Conservation (phyloP, 2,113 vertebrate species). For the Bubo scandiacus region DNA sequence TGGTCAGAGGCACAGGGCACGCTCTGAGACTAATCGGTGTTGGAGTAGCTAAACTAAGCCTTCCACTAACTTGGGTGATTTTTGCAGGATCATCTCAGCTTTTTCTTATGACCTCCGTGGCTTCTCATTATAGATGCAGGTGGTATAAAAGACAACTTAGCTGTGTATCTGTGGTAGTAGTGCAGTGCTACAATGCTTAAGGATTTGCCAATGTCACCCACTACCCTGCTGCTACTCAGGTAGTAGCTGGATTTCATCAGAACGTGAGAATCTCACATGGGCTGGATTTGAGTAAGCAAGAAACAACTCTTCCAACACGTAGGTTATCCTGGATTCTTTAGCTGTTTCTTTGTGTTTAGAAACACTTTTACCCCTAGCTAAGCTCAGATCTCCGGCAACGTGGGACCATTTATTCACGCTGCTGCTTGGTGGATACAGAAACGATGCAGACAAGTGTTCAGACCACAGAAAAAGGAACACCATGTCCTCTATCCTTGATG, state of each 20-base stretch:
- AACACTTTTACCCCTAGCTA: not conserved
- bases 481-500: fast-evolving
- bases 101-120: not conserved
- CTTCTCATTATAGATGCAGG: not conserved
- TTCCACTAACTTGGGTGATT: not conserved
- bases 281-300: not conserved
- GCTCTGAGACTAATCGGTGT: not conserved
- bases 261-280: not conserved
- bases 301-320: not conserved
- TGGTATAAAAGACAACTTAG: not conserved
- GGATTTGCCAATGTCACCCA: not conserved
- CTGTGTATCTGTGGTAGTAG: not conserved
- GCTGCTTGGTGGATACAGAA: not conserved
- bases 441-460: not conserved
- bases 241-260: not conserved
- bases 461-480: not conserved
- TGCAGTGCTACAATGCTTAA: not conserved
- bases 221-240: not conserved
- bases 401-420: not conserved
- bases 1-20: not conserved
- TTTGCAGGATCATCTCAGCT: not conserved
- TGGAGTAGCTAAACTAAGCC: not conserved
- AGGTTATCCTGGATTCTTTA: not conserved
- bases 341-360: not conserved
- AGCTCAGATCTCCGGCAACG: not conserved